These are phyloP conservation scores for Allobates femoralis DNA, from an alignment of 2,797 vertebrate genomes.

Conservation along the genomic window DNA sequence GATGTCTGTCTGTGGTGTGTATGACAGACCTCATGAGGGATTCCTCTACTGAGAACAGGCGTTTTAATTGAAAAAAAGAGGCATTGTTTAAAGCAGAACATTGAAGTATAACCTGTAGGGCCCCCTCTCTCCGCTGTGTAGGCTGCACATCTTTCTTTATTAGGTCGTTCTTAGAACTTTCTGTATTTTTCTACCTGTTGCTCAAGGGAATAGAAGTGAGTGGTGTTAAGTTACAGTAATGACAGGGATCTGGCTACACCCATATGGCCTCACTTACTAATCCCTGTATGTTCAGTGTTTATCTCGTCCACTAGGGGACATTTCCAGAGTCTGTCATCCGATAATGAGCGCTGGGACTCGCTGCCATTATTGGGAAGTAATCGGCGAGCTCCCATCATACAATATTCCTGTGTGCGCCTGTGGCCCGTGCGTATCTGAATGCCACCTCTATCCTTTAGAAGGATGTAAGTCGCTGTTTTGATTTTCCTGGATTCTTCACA, in stretches of 20 bases:
- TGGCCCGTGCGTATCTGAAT: no score
- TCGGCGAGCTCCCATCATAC: neutral
- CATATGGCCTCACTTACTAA: neutral
- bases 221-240: neutral
- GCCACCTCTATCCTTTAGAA: no score
- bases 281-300: neutral
- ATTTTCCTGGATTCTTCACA: neutral
- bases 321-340: neutral
- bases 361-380: neutral
- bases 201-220: neutral
- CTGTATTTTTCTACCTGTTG: neutral
- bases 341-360: neutral
- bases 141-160: no score
- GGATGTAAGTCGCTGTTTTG: neutral
- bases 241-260: neutral
- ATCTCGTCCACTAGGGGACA: neutral
- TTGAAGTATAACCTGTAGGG: no score
- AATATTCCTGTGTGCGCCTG: no score
- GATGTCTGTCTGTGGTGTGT: no score
- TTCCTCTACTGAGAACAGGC: no score
- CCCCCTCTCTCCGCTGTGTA: no score
- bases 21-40: no score
- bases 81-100: no score
- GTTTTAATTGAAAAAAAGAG: no score
- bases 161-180: neutral